Conservation (phyloP, 1,140 invertebrate species). For the Neocloeon triangulifer region DNA sequence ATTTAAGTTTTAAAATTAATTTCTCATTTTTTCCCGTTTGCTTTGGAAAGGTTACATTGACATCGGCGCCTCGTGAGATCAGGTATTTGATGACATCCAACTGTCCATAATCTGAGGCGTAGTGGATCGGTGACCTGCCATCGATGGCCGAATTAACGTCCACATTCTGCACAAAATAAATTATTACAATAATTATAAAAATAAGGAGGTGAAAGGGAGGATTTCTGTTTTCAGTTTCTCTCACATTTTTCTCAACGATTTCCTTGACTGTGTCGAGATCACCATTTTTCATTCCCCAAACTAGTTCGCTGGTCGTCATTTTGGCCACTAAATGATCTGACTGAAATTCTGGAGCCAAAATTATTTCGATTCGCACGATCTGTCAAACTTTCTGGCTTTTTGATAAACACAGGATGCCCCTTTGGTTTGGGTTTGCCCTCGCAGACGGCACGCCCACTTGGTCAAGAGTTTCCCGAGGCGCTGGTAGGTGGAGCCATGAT, state of each 20-base stretch:
- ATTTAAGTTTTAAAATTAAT: slow-evolving; percentile 6
- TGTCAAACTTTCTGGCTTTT: too few species aligned
- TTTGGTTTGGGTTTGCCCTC: too few species aligned
- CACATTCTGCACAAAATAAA: slow-evolving; percentile 34
- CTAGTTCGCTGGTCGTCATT: slow-evolving; percentile 50
- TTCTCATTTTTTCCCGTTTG: slow-evolving; percentile 1
- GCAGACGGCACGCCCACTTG: too few species aligned
- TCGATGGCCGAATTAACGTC: slow-evolving; percentile 71
- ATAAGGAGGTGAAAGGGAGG: too few species aligned
- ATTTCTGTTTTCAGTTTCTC: too few species aligned
- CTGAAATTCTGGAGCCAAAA: too few species aligned
- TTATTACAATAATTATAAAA: too few species aligned
- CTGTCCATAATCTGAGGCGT: slow-evolving; percentile 91
- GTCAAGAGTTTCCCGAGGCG: too few species aligned
- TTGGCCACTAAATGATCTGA: not conserved
- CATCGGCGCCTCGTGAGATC: slow-evolving; percentile 67
- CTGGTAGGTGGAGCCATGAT: too few species aligned
- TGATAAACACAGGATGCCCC: too few species aligned
- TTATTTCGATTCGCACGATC: too few species aligned
- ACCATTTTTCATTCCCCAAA: slow-evolving; percentile 87
- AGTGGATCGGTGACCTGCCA: slow-evolving; percentile 63
- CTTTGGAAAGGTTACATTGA: slow-evolving; percentile 63
- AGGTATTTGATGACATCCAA: slow-evolving; percentile 73
- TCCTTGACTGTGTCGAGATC: slow-evolving; percentile 78
- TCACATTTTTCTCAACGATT: slow-evolving; percentile 65